These are phyloP conservation scores for Oxyura jamaicensis DNA, from an alignment of 2,113 vertebrate species.

Conservation along the genomic window DNA sequence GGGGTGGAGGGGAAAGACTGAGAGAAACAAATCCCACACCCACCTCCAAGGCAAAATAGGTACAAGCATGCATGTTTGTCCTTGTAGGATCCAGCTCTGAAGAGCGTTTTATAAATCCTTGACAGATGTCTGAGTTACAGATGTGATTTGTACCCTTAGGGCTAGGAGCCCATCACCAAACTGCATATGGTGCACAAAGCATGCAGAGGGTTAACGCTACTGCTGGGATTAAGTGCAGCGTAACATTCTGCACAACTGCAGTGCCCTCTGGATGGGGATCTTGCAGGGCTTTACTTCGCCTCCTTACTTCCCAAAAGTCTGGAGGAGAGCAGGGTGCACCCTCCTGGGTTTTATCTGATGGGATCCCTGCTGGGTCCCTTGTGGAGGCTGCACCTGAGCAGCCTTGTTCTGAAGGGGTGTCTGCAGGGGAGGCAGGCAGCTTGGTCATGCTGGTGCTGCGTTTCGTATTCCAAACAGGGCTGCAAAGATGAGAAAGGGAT, in stretches of 20 bases:
- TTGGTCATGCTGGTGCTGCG: accelerated
- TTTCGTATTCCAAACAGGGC: accelerated
- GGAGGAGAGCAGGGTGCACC: neutral
- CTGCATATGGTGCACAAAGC: accelerated
- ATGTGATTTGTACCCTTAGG: accelerated
- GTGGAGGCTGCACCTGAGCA: no score
- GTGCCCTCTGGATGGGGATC: accelerated
- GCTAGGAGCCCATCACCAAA: neutral
- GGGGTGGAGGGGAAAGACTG: neutral
- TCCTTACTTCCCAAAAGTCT: accelerated
- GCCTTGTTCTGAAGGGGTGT: no score
- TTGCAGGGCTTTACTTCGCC: neutral
- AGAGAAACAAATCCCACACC: neutral
- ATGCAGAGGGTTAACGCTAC: neutral
- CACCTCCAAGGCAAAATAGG: neutral
- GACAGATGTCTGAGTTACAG: neutral
- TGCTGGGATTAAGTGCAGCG: neutral
- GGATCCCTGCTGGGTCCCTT: neutral
- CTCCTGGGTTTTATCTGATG: no score
- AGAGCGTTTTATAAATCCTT: neutral
- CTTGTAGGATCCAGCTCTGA: neutral
- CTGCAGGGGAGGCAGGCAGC: neutral
- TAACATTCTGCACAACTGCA: accelerated
- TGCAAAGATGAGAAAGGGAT: neutral
- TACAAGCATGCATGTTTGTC: neutral